Conservation (phyloP, 2,888 invertebrate species). For the Spodoptera exigua region DNA sequence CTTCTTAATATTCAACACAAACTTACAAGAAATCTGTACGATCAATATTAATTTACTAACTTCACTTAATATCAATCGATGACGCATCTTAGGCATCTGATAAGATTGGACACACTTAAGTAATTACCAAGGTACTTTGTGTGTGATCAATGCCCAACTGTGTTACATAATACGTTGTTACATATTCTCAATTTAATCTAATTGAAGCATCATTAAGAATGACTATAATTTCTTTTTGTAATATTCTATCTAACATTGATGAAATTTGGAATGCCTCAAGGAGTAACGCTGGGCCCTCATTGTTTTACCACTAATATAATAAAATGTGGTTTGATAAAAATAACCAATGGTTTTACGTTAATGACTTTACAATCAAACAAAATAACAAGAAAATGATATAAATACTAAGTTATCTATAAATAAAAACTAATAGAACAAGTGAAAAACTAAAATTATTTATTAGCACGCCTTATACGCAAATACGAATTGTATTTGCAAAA, state of each 20-base stretch:
- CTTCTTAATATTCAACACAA: slow-evolving; percentile 34
- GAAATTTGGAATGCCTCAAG: slow-evolving; percentile 17
- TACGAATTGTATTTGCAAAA: slow-evolving; percentile 23
- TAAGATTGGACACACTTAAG: slow-evolving; percentile 24
- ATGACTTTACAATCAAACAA: too few relatives aligned
- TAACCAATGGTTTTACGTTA: too few relatives aligned
- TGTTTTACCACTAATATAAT: too few relatives aligned
- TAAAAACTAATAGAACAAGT: too few relatives aligned
- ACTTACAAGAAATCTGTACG: slow-evolving; percentile 38
- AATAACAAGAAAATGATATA: too few relatives aligned
- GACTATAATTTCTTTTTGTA: not conserved
- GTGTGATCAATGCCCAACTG: slow-evolving; percentile 21
- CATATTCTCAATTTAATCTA: slow-evolving; percentile 15
- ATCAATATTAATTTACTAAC: slow-evolving; percentile 40
- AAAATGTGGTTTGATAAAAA: too few relatives aligned
- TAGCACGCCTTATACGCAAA: too few relatives aligned
- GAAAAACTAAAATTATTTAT: too few relatives aligned
- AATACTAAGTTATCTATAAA: too few relatives aligned
- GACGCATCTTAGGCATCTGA: slow-evolving; percentile 28
- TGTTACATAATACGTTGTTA: not conserved
- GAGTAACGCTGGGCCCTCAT: slow-evolving; percentile 1
- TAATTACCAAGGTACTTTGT: slow-evolving; percentile 34
- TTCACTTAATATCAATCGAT: slow-evolving; percentile 28
- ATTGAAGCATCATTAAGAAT: slow-evolving; percentile 6
- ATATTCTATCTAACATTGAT: slow-evolving; percentile 1